A percentile compares a stretch with the other conserved stretches of the same genome.
Evolutionary conservation across 2,888 invertebrate genomes (phyloP).

Genomic region (Agriopis marginaria): DNA sequence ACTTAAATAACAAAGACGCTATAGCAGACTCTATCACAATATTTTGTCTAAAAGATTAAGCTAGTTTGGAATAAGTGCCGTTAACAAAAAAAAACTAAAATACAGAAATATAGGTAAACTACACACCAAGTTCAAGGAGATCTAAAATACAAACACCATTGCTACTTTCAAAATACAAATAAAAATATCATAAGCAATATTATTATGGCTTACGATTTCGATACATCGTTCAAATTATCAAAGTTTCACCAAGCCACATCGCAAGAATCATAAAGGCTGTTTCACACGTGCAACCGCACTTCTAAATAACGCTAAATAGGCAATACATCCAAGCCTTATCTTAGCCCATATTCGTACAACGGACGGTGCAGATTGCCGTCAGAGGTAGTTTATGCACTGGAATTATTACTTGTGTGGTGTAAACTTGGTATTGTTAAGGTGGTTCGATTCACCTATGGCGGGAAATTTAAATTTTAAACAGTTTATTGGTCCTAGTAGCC

Average conservation of each 20-base stretch:
- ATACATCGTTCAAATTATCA: background rate
- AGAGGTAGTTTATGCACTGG: conserved; percentile 29
- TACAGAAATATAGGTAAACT: too few relatives aligned
- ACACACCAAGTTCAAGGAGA: too few relatives aligned
- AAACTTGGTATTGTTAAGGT: background rate
- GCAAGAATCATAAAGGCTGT: conserved; percentile 46
- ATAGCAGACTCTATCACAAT: too few relatives aligned
- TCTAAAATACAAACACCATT: too few relatives aligned
- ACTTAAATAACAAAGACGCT: too few relatives aligned
- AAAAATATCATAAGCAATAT: background rate
- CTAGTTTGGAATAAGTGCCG: too few relatives aligned
- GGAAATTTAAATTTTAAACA: too few relatives aligned
- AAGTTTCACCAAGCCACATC: conserved; percentile 5
- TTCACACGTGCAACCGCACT: conserved; percentile 46
- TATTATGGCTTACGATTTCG: background rate
- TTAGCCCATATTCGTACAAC: conserved; percentile 52
- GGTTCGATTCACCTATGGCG: too few relatives aligned
- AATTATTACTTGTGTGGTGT: conserved; percentile 12
- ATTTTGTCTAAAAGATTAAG: too few relatives aligned
- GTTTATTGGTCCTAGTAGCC: too few relatives aligned
- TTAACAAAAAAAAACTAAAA: too few relatives aligned
- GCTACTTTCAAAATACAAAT: background rate
- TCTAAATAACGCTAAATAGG: conserved; percentile 61
- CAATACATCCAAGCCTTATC: conserved; percentile 55
- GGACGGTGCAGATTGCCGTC: conserved; percentile 47